Evolutionary conservation across 1,140 invertebrate species (phyloP), one percentile per base, ranked within the genome.

Genomic region (Cecropterus lyciades): DNA sequence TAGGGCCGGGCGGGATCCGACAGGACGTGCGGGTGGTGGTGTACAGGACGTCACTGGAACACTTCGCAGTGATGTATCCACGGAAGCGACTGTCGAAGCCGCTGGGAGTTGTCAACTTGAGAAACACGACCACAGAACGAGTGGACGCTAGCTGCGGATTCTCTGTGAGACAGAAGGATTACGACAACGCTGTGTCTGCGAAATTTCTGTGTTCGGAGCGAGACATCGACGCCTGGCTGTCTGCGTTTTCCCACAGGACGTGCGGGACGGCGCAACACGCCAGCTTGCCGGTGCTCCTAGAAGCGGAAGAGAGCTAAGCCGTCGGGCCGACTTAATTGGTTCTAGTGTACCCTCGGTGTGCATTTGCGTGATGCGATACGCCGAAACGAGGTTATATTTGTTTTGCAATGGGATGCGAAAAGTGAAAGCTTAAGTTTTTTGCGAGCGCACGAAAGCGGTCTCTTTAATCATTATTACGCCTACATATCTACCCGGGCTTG

Each of bases 61-160:
- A 95, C 73, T 95, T 95, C 76, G 94, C 94, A 0, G 94, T 95
- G 0, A 93, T 95, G 20, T 95, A 95, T 65, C 95, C 95, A 1
- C 94, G 94, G 77, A 95, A 95, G 77, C 94, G 94, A 69, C 87
- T 95, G 0, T 93, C 94, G 64, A 93, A 94, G 65, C 93, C 95
- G 0, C 81, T 95, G 11, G 94, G 94, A 0, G 94, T 95, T 2
- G 83, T 95, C 8, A 95, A 95, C 75, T 77, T 95, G 48, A 87
- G 93, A 55, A 95, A 95, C 73, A 95, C 94, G 3, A 84, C 80
- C 5, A 91, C 94, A 3, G 93, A 95, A 52, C 90, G 93, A 11
- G 84, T 89, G 0, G 92, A 93, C 17, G 87, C 93, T 3, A 87
- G 87, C 55, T 71, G 76, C 30, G 94, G 94, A 0, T 94, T 95